A percentile compares a stretch with the other conserved stretches of the same genome.
Evolutionary conservation across 2,113 vertebrate genomes (phyloP).

Genomic region (Pseudorhombus dupliciocellatus): DNA sequence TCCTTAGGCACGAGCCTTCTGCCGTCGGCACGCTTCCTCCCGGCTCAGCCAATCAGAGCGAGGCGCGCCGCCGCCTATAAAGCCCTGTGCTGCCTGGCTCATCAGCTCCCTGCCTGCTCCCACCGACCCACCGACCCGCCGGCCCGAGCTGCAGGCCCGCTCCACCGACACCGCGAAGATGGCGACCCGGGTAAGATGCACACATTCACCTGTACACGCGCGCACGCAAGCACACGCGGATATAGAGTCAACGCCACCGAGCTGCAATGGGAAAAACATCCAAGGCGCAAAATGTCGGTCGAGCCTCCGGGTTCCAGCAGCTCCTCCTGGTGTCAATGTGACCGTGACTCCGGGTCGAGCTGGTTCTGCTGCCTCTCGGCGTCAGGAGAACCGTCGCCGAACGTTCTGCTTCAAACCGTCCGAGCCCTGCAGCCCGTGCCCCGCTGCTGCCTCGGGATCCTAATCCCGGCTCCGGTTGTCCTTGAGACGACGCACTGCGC

Average conservation of each 20-base stretch:
- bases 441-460: too few species aligned
- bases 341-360: not conserved
- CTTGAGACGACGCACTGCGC: too few species aligned
- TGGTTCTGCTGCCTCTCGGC: not conserved
- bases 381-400: too few species aligned
- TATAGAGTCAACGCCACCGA: fast-evolving
- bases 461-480: too few species aligned
- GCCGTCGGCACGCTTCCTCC: conserved; percentile 40
- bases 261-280: not conserved
- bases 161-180: conserved; percentile 72
- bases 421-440: too few species aligned
- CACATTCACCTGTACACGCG: not conserved
- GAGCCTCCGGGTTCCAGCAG: not conserved
- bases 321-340: conserved; percentile 49
- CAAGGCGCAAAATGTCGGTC: conserved; percentile 37
- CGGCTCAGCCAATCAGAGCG: conserved; percentile 59
- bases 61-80: conserved; percentile 58
- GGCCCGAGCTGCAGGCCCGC: conserved; percentile 44
- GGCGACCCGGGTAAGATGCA: conserved; percentile 80
- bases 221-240: not conserved
- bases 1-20: conserved; percentile 27
- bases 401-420: too few species aligned
- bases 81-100: conserved; percentile 45
- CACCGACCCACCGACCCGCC: too few species aligned
- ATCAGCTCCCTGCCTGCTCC: conserved; percentile 30